Base-by-base conservation (phyloP, 1,140 invertebrate genomes). In the Radopholus similis region DNA sequence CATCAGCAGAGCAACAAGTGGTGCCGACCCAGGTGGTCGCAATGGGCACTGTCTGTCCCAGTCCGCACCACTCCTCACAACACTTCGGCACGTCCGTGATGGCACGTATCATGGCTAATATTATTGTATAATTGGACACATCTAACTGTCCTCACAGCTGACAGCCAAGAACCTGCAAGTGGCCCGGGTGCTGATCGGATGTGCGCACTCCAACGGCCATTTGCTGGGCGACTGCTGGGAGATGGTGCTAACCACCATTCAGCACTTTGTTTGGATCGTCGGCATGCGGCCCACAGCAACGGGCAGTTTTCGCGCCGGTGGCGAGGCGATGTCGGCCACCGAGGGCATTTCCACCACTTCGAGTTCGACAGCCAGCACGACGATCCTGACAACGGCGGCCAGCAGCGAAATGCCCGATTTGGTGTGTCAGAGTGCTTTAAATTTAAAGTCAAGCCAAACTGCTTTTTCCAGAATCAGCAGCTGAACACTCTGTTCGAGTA, bases 131-230 rank as follows among this genome's bases (percentile, higher is more conserved):
- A n/a, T n/a, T n/a, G n/a, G n/a, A n/a, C n/a, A n/a, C n/a, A n/a
- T n/a, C n/a, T n/a, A n/a, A n/a, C n/a, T n/a, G n/a, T n/a, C n/a
- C n/a, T n/a, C n/a, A n/a, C 75, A 85, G 86, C 86, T 98, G 76
- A 97, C 94, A 4, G 90, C 93, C 0, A 95, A 97, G 80, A 97
- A 98, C 87, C 86, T 98, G 23, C 91, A 96, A 76, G 95, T 93
- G 42, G 95, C 97, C 89, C 87, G 92, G 71, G 89, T 93, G 4
- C 84, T 97, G 32, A 85, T 98, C 15, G 88, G 88, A 68, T 84
- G 95, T 35, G 93, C 93, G 2, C 91, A 93, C 81, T 89, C 90
- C 74, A 92, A 96, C 84, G 95, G 94, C 1, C 89, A 89, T 71
- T 90, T 94, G 70, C 85, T 97, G 18, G 91, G 91, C 44, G 89